Evolutionary conservation across 1,140 invertebrate species (phyloP), one percentile per base, ranked within the genome.

Genomic region (Procambarus virginalis): DNA sequence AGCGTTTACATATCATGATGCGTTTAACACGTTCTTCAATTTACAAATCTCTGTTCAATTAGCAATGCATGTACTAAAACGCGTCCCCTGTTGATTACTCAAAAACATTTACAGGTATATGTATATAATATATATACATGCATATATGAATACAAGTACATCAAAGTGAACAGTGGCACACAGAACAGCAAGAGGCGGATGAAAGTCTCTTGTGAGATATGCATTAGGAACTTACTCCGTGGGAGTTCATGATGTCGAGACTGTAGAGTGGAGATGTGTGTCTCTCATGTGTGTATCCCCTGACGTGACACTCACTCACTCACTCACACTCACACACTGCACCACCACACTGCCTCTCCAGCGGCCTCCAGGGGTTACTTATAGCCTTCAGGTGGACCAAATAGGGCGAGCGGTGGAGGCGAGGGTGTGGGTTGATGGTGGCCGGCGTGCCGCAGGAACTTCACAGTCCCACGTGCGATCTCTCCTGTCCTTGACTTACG

Each of bases 71-170:
- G 34, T 0, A 34, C 34, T 34, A 34, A 34, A 34, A 34, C 34
- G 34, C 34, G 34, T 34, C 34, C 1, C 34, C 34, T 34, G 34
- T 34, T 34, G 34, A 34, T 1, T 34, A 34, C 34, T 34, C 34
- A 34, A 34, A 34, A 34, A 34, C 34, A 34, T 34, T 0, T 34
- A 34, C 34, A 34, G 34, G 34, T 34, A 34, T 34, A 34, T 34
- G 34, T 34, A 34, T 34, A 55, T 55, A 12, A 55, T 9, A 3
- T 12, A 55, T 5, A 55, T 55, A 55, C 4, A 3, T 9, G 8
- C 51, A 5, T 81, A 81, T 81, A 81, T 81, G 55, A 20, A 81
- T 81, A 55, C n/a, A 81, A 22, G 48, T 81, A 51, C 55, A 60
- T 5, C 55, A 12, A 20, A 5, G 17, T n/a, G 55, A 20, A 55